phyloP scores from a whole-genome alignment of 2,113 vertebrate genomes.

The Sapajus apella region DNA sequence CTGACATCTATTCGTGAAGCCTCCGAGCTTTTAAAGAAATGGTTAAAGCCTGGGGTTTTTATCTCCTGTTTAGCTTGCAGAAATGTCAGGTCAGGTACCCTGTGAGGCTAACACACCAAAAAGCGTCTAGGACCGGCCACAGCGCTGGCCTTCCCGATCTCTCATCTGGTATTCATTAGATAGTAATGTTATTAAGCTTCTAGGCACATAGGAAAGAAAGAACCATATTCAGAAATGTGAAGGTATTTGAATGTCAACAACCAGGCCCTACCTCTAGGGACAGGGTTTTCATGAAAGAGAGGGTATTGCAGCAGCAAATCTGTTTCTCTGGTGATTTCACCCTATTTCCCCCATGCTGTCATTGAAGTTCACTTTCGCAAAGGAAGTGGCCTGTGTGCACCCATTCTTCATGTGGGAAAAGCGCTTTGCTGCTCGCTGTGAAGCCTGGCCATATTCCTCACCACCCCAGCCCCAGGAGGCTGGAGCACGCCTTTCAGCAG shows the following conservation, averaged over 20 bases:
- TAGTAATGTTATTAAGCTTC: conserved; percentile 35
- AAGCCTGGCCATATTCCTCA: neutral
- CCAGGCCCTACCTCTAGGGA: neutral
- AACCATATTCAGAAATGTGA: neutral
- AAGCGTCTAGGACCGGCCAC: neutral
- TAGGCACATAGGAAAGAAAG: neutral
- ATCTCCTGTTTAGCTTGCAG: conserved; percentile 12
- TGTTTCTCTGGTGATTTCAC: neutral
- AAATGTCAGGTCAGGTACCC: neutral
- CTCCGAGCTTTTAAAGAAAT: neutral
- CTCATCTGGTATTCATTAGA: conserved; percentile 75
- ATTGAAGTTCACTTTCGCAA: neutral
- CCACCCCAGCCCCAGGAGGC: neutral
- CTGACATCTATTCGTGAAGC: accelerated
- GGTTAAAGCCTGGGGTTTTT: neutral
- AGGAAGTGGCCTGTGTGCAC: neutral
- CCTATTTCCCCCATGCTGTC: neutral
- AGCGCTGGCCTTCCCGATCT: neutral
- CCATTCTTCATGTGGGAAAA: neutral
- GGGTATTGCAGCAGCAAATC: neutral
- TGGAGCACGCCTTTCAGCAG: neutral
- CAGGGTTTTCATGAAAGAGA: neutral
- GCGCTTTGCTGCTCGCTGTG: accelerated
- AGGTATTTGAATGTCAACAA: neutral
- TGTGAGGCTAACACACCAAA: neutral